phyloP scores from a whole-genome alignment of 2,797 vertebrate species.

The Hoplostethus mediterraneus region DNA sequence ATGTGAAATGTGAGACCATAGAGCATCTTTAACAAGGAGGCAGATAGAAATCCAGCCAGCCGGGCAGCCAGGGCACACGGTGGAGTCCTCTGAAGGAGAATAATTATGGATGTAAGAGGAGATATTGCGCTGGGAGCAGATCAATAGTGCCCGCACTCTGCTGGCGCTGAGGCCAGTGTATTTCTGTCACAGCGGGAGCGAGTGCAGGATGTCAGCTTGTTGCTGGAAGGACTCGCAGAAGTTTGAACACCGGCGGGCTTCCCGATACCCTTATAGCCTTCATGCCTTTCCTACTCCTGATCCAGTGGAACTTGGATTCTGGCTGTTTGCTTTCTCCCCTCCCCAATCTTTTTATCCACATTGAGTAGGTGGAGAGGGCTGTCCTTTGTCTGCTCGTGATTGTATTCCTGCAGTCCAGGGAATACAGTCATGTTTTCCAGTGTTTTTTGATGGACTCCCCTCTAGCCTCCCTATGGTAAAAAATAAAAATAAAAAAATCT shows the following conservation, averaged over 20 bases:
- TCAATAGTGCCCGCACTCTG: slow-evolving; percentile 76
- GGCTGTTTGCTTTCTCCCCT: slow-evolving; percentile 52
- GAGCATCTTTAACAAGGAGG: slow-evolving; percentile 79
- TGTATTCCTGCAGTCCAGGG: slow-evolving; percentile 75
- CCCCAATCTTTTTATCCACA: slow-evolving; percentile 77
- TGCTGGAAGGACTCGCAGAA: slow-evolving; percentile 67
- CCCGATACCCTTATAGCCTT: slow-evolving; percentile 68
- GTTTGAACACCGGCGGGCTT: slow-evolving; percentile 68
- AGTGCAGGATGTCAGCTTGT: slow-evolving; percentile 74
- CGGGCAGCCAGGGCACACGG: slow-evolving; percentile 59
- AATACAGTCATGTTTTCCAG: slow-evolving; percentile 74
- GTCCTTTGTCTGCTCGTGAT: slow-evolving; percentile 76
- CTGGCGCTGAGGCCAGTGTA: slow-evolving; percentile 68
- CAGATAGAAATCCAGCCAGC: slow-evolving; percentile 56
- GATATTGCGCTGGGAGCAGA: slow-evolving; percentile 79
- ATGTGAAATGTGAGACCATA: slow-evolving; percentile 73
- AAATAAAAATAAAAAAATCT: slow-evolving; percentile 35
- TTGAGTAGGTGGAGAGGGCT: slow-evolving; percentile 69
- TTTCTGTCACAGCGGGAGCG: slow-evolving; percentile 78
- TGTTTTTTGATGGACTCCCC: slow-evolving; percentile 57
- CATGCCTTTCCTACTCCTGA: slow-evolving; percentile 50
- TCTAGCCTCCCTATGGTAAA: slow-evolving; percentile 28
- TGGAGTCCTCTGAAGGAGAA: slow-evolving; percentile 74
- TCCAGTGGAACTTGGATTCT: slow-evolving; percentile 67
- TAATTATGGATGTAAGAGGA: slow-evolving; percentile 81